phyloP scores from a whole-genome alignment of 1,140 invertebrate species.

The Caenorhabditis brenneri region DNA sequence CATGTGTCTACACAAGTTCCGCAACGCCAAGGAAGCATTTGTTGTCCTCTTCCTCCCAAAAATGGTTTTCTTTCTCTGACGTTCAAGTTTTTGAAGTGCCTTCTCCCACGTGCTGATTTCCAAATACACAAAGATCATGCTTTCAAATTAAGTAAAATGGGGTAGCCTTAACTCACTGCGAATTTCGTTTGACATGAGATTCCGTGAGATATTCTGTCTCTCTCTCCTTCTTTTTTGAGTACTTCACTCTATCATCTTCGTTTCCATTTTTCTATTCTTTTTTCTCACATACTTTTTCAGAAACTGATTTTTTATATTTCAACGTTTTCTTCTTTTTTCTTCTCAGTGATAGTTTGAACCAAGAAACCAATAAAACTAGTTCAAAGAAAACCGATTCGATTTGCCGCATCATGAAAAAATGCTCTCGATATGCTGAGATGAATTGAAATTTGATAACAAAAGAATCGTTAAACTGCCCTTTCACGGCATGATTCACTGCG shows the following conservation, averaged over 20 bases:
- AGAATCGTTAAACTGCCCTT: conserved; percentile 1
- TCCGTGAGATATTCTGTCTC: not conserved
- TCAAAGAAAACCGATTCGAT: no score
- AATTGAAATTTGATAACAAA: not conserved
- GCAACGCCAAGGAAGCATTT: no score
- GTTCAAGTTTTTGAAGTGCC: no score
- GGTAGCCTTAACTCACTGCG: not conserved
- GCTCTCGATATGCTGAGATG: not conserved
- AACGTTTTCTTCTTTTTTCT: no score
- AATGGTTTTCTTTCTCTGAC: no score
- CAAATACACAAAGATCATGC: not conserved
- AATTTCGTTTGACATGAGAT: not conserved
- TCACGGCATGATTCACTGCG: not conserved
- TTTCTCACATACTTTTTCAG: not conserved
- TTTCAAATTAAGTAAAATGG: not conserved
- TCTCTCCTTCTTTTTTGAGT: not conserved
- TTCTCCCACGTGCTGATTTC: no score
- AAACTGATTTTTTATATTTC: no score
- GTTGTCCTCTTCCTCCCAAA: no score
- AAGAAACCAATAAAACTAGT: no score
- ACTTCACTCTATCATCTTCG: not conserved
- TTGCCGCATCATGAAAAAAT: not conserved
- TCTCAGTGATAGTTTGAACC: no score
- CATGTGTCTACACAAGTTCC: not conserved
- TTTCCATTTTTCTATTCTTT: not conserved